A percentile compares a stretch with the other conserved stretches of the same genome.
Conservation (phyloP, 2,113 vertebrate species). For the Passer domesticus region DNA sequence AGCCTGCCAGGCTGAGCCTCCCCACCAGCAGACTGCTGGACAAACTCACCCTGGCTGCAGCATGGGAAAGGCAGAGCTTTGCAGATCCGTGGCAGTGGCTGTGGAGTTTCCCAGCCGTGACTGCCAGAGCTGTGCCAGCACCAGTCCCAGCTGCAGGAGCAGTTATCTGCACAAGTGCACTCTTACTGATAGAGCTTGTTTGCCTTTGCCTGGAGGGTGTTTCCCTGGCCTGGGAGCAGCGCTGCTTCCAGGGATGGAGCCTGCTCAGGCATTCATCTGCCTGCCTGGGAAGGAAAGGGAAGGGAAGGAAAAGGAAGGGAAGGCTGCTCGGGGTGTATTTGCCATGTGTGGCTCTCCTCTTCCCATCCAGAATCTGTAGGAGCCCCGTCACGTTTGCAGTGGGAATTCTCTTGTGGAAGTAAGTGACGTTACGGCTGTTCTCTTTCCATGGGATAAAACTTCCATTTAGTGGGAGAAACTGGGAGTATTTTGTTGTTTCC, state of each 20-base stretch:
- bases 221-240: not conserved
- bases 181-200: conserved; percentile 59
- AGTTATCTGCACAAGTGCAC: conserved; percentile 37
- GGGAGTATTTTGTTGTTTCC: not conserved
- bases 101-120: not conserved
- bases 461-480: not conserved
- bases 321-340: accelerated
- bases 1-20: accelerated
- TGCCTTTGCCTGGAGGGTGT: not conserved
- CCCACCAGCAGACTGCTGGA: not conserved
- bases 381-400: not conserved
- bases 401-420: not conserved
- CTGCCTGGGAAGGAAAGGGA: not conserved
- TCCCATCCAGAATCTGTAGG: not conserved
- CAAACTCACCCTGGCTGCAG: not conserved
- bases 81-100: not conserved
- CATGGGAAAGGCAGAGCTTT: accelerated
- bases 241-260: not conserved
- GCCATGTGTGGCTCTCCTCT: not conserved
- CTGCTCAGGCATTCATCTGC: not conserved
- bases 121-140: conserved; percentile 54
- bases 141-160: conserved; percentile 18
- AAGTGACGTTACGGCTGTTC: not conserved
- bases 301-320: not conserved
- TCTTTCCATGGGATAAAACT: not conserved